Evolutionary conservation across 2,888 invertebrate species (phyloP).

Genomic region (Lasius fuliginosus): DNA sequence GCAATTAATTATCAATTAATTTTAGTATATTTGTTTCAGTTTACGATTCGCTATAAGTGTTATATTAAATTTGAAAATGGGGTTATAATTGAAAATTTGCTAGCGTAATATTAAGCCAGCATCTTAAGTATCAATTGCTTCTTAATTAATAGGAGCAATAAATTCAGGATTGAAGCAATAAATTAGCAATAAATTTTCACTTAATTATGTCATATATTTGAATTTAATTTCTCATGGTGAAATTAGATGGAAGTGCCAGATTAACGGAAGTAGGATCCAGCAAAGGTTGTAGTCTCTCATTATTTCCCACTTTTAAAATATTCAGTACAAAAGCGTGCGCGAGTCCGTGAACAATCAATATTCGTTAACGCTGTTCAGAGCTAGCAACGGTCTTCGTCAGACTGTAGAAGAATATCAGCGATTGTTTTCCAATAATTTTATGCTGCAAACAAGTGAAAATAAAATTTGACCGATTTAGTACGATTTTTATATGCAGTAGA

Average conservation of each 20-base stretch:
- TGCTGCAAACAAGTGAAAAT: background rate
- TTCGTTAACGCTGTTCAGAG: constrained; percentile 75
- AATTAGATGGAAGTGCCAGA: constrained; percentile 37
- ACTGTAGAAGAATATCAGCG: background rate
- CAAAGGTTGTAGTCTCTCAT: constrained; percentile 75
- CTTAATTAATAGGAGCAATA: too few species aligned
- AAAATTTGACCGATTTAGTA: background rate
- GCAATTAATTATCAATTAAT: too few species aligned
- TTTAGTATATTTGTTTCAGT: too few species aligned
- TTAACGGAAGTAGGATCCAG: constrained; percentile 41
- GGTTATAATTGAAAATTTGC: too few species aligned
- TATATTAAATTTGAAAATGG: too few species aligned
- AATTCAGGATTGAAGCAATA: too few species aligned
- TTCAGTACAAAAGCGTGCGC: constrained; percentile 72
- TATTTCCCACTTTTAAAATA: constrained; percentile 80
- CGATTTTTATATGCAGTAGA: background rate
- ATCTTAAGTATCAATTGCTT: too few species aligned
- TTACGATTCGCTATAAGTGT: too few species aligned
- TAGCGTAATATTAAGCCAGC: too few species aligned
- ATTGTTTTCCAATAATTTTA: background rate
- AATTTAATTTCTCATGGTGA: too few species aligned
- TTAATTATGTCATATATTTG: too few species aligned
- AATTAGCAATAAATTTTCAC: too few species aligned
- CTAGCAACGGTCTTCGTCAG: background rate
- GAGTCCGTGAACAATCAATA: constrained; percentile 52